A percentile compares a stretch with the other conserved stretches of the same genome.
These are phyloP conservation scores for Neoniphon sammara DNA, from an alignment of 2,797 vertebrate species.

Conservation along the genomic window DNA sequence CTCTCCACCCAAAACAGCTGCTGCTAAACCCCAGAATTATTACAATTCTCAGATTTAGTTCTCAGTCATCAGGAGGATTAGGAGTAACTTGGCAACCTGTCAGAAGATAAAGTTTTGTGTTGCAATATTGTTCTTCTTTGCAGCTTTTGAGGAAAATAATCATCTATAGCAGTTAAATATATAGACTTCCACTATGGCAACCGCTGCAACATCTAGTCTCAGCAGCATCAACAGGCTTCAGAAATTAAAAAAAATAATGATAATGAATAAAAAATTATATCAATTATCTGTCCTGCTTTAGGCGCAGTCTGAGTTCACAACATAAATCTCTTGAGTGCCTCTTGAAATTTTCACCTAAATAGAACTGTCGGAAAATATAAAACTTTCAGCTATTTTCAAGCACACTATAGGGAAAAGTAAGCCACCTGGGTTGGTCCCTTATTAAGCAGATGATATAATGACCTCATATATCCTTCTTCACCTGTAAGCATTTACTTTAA, in stretches of 20 bases:
- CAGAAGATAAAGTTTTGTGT: slow-evolving; percentile 16
- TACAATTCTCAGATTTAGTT: not conserved
- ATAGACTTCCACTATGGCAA: not conserved
- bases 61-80: not conserved
- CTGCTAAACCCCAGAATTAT: not conserved
- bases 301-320: too few relatives aligned
- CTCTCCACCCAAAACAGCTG: not conserved
- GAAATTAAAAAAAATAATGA: not conserved
- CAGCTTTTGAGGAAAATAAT: not conserved
- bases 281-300: not conserved
- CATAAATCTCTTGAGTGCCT: too few relatives aligned
- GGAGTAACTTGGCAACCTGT: slow-evolving; percentile 7
- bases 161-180: not conserved
- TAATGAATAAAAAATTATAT: too few relatives aligned
- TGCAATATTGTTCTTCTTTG: not conserved
- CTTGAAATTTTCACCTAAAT: too few relatives aligned
- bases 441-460: not conserved
- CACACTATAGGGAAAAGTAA: not conserved
- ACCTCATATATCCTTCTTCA: not conserved
- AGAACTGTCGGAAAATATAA: not conserved
- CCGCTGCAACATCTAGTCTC: not conserved
- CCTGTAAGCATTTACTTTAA: not conserved
- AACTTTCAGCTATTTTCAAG: not conserved
- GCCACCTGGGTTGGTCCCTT: not conserved
- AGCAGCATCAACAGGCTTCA: not conserved